phyloP scores from a whole-genome alignment of 2,113 vertebrate species.

The Phylloscopus trochilus region DNA sequence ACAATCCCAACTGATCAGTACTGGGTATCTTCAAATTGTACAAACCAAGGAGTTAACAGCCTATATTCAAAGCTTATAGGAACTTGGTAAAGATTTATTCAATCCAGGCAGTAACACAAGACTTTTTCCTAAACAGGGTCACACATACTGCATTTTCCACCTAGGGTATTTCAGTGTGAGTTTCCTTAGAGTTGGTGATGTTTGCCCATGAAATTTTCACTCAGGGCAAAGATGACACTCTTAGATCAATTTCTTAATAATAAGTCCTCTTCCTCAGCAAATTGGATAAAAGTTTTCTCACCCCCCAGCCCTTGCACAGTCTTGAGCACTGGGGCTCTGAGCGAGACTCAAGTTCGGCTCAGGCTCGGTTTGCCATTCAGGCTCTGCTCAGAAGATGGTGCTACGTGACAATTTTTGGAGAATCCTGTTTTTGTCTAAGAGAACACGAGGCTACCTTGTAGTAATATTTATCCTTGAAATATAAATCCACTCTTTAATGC shows the following conservation, averaged over 20 bases:
- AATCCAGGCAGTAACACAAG: background rate
- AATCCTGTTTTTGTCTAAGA: background rate
- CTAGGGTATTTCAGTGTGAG: background rate
- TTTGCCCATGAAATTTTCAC: background rate
- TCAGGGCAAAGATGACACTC: background rate
- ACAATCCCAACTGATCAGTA: background rate
- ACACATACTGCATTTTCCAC: background rate
- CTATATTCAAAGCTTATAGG: fast-evolving
- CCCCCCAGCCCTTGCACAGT: background rate
- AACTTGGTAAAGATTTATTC: background rate
- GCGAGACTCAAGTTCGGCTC: background rate
- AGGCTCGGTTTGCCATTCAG: background rate
- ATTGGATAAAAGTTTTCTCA: background rate
- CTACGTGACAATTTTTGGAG: constrained; percentile 2
- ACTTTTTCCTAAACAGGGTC: background rate
- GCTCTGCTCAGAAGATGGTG: constrained; percentile 64
- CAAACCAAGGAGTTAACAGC: background rate
- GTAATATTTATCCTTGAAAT: background rate
- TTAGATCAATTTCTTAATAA: background rate
- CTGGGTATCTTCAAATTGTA: background rate
- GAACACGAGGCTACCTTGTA: too few species aligned
- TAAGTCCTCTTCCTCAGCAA: background rate
- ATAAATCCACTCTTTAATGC: background rate
- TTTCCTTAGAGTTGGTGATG: background rate
- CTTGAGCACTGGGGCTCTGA: background rate